These are phyloP conservation scores for Probosciger aterrimus DNA, from an alignment of 2,113 vertebrate species.

Conservation along the genomic window DNA sequence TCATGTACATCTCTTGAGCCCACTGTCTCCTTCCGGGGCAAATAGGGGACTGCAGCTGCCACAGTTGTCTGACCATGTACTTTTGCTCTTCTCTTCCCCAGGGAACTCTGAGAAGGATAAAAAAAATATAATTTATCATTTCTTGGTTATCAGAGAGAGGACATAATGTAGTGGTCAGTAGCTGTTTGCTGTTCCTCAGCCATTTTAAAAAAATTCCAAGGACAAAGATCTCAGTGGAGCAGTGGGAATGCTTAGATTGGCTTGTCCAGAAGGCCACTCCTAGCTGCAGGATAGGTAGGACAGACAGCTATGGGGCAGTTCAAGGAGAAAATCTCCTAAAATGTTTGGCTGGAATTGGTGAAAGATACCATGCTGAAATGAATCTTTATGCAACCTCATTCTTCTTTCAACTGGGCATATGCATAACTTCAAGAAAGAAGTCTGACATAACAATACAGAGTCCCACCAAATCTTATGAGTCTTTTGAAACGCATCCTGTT, in stretches of 20 bases:
- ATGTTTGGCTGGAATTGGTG: not conserved
- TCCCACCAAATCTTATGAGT: not conserved
- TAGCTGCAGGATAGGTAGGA: not conserved
- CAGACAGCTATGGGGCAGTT: not conserved
- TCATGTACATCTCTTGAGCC: not conserved
- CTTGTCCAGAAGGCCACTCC: not conserved
- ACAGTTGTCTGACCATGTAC: no score
- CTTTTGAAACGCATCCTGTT: not conserved
- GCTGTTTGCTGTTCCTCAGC: not conserved
- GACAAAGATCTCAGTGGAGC: not conserved
- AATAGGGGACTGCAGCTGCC: not conserved
- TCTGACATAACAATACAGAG: not conserved
- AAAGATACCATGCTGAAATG: not conserved
- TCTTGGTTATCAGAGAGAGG: not conserved
- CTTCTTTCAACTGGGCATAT: not conserved
- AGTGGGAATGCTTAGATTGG: not conserved
- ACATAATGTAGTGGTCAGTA: not conserved
- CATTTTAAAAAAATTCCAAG: not conserved
- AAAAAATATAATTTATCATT: not conserved
- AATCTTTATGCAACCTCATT: not conserved
- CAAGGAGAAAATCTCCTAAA: not conserved
- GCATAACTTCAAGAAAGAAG: not conserved
- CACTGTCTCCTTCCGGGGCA: not conserved
- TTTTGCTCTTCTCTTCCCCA: not conserved
- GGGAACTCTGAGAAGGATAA: not conserved